Evolutionary conservation across 2,797 vertebrate genomes (phyloP).

Genomic region (Pipistrellus nathusii): DNA sequence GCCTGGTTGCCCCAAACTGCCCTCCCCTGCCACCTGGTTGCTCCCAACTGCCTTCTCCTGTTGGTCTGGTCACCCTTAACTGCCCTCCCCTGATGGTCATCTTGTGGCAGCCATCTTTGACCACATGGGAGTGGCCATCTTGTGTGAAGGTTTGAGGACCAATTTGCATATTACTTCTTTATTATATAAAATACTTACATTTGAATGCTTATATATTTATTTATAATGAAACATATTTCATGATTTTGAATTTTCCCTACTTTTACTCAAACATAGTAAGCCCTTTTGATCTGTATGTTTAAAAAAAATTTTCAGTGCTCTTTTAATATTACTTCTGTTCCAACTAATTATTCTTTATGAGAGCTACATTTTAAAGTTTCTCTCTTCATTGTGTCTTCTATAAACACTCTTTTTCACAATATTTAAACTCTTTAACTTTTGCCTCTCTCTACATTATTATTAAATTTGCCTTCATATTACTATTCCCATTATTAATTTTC

Average conservation of each 20-base stretch:
- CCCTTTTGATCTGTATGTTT: neutral
- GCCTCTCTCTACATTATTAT: neutral
- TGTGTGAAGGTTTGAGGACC: too few species aligned
- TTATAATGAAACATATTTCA: neutral
- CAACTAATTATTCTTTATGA: neutral
- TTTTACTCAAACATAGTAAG: neutral
- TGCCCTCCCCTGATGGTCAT: too few species aligned
- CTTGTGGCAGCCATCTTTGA: too few species aligned
- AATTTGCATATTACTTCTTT: too few species aligned
- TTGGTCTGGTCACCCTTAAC: too few species aligned
- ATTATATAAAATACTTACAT: neutral
- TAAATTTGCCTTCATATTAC: neutral
- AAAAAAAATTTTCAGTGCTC: neutral
- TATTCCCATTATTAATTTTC: neutral
- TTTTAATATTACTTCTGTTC: neutral
- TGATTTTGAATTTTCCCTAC: slow-evolving; percentile 27
- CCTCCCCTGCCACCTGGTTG: too few species aligned
- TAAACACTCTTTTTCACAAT: neutral
- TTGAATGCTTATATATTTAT: neutral
- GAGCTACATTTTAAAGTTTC: neutral
- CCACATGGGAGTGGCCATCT: too few species aligned
- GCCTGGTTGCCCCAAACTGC: too few species aligned
- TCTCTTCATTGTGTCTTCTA: neutral
- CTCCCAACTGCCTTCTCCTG: too few species aligned
- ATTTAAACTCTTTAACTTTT: slow-evolving; percentile 33